phyloP scores from a whole-genome alignment of 2,113 vertebrate species.

The Percopsis transmontana region DNA sequence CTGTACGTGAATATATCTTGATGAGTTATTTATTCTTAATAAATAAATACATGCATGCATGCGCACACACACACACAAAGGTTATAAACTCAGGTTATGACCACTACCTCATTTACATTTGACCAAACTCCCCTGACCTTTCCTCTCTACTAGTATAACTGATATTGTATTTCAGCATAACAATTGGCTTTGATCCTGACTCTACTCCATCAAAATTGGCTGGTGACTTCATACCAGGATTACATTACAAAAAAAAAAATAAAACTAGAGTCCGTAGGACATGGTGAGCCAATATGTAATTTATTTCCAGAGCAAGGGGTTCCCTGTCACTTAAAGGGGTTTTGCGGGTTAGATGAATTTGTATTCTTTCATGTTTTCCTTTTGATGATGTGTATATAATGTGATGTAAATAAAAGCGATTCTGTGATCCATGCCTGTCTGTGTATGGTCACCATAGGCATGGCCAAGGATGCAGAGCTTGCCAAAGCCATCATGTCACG shows the following conservation, averaged over 20 bases:
- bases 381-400: too few relatives aligned
- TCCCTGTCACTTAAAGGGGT: too few relatives aligned
- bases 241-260: conserved; percentile 7
- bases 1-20: too few relatives aligned
- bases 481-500: conserved; percentile 84
- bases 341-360: too few relatives aligned
- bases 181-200: neutral
- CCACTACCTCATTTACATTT: neutral
- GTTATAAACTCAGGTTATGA: neutral
- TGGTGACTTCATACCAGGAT: neutral
- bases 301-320: conserved; percentile 20
- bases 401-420: neutral
- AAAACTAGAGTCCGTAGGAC: conserved; percentile 11
- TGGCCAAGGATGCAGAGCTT: conserved; percentile 71
- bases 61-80: neutral
- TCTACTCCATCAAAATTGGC: neutral
- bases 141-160: conserved; percentile 32
- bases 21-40: conserved; percentile 17
- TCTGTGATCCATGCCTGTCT: neutral
- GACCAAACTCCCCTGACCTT: conserved; percentile 52
- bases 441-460: conserved; percentile 35
- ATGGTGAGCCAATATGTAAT: conserved; percentile 17
- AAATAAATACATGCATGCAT: neutral
- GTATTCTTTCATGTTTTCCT: too few relatives aligned
- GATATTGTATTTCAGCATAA: conserved; percentile 30